Percentiles rank a stretch among this genome's conserved stretches.
Evolutionary conservation across 2,797 vertebrate genomes (phyloP).

Genomic region (Centropyge bicolor): DNA sequence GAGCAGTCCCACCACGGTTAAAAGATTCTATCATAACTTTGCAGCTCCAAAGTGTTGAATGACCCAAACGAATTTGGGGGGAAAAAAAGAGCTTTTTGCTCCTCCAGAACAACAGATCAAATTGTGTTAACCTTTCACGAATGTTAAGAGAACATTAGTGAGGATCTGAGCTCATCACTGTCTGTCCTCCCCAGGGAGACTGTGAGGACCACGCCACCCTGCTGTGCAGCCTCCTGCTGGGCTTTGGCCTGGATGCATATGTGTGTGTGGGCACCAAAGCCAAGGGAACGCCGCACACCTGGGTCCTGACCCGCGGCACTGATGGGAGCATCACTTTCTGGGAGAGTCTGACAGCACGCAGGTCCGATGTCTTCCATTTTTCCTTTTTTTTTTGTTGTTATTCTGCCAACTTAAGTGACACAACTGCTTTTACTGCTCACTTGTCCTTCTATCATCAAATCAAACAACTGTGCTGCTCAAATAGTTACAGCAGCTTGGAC

Average conservation of each 20-base stretch:
- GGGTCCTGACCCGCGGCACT: conserved; percentile 95
- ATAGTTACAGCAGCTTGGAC: not conserved
- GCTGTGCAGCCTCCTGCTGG: conserved; percentile 95
- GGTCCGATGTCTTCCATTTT: conserved; percentile 76
- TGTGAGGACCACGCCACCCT: conserved; percentile 97
- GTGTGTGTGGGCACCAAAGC: conserved; percentile 97
- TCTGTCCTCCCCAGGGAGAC: conserved; percentile 88
- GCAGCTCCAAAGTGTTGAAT: not conserved
- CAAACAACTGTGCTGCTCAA: no score
- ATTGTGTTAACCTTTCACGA: not conserved
- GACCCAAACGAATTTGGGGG: not conserved
- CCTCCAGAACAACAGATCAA: not conserved
- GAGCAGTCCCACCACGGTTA: not conserved
- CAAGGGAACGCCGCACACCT: conserved; percentile 91
- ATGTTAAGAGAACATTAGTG: not conserved
- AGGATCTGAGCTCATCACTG: not conserved
- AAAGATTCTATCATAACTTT: not conserved
- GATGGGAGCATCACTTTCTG: conserved; percentile 94
- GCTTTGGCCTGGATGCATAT: conserved; percentile 95
- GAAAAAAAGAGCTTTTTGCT: not conserved
- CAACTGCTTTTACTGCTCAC: not conserved
- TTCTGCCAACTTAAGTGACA: not conserved
- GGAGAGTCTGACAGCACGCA: conserved; percentile 96
- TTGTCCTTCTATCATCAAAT: not conserved
- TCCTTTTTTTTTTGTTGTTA: not conserved